A percentile compares a stretch with the other conserved stretches of the same genome.
phyloP scores from a whole-genome alignment of 2,888 invertebrate species.

The Netelia virgata region DNA sequence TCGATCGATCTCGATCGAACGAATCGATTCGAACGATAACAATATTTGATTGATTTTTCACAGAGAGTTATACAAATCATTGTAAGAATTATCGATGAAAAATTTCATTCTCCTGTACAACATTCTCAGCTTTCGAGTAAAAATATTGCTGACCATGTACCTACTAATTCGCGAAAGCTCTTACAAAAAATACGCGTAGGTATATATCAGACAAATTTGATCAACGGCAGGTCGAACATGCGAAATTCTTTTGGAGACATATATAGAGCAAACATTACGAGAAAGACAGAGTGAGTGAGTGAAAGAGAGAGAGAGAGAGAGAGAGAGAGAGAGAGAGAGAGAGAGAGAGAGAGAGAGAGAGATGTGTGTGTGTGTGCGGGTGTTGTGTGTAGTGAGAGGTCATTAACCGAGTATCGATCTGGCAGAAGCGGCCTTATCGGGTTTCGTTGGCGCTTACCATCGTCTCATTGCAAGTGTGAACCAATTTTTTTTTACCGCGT shows the following conservation, averaged over 20 bases:
- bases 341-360: neutral
- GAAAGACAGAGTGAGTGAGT: conserved; percentile 6
- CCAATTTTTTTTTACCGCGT: conserved; percentile 46
- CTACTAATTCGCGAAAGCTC: too few species aligned
- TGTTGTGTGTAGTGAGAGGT: conserved; percentile 56
- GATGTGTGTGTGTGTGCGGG: conserved; percentile 11
- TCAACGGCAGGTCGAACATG: conserved; percentile 14
- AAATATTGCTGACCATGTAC: too few species aligned
- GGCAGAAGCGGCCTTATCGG: conserved; percentile 59
- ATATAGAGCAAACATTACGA: neutral
- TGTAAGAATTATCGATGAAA: too few species aligned
- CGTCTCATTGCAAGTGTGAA: conserved; percentile 66
- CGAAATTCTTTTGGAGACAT: conserved; percentile 57
- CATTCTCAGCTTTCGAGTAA: too few species aligned
- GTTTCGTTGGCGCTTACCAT: conserved; percentile 64
- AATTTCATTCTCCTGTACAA: too few species aligned
- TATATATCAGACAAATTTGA: neutral
- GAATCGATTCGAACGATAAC: neutral
- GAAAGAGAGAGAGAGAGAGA: neutral
- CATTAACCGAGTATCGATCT: conserved; percentile 66
- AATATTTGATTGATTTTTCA: neutral
- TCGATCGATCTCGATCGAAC: neutral
- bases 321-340: conserved; percentile 8
- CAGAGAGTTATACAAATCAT: neutral
- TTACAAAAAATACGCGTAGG: too few species aligned